Evolutionary conservation across 1,140 invertebrate genomes (phyloP), one percentile per base, ranked within the genome.

Genomic region (Andrena cerasifolii): DNA sequence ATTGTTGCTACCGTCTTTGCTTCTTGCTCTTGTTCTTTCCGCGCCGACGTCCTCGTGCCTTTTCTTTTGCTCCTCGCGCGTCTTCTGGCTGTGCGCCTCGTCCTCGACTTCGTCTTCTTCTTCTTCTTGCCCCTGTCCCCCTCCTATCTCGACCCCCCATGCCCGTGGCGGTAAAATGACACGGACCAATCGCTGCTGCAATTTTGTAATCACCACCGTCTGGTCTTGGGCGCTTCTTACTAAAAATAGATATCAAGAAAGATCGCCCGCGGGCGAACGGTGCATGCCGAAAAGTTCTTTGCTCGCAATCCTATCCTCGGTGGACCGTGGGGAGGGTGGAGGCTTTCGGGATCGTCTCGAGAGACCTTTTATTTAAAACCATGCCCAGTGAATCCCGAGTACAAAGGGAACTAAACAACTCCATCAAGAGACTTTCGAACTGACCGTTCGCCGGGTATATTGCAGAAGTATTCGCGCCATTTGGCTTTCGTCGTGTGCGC

Each of bases 121-220:
- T 31, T 51, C 24, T n/a, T 63, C 71, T 54, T 75, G 43, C 28
- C 26, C 18, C n/a, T 26, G 28, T 26, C 36, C 24, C 26, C 24
- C 24, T n/a, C 36, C 21, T 14, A 14, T 24, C n/a, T 31, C 33
- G 12, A 24, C 26, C 36, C n/a, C 71, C 72, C 40, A 47, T 74
- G 59, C 59, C 61, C 24, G 14, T 40, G 66, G 74, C 66, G 33
- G 66, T 77, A 43, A 77, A 77, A 62, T 76, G 65, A 77, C 74
- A 71, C 74, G 45, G 66, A 71, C 66, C 66, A 70, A 77, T 77
- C 74, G 74, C 56, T 71, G 74, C 66, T 53, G 56, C 45, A 61
- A 77, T 77, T 77, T 77, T 71, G 65, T 77, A 71, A 77, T 77
- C 74, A 70, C 66, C 66, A 71, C 74, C 47, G 74, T 77, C 74